These are phyloP conservation scores for Enteromius radiatus DNA, from an alignment of 2,797 vertebrate genomes.

Conservation along the genomic window DNA sequence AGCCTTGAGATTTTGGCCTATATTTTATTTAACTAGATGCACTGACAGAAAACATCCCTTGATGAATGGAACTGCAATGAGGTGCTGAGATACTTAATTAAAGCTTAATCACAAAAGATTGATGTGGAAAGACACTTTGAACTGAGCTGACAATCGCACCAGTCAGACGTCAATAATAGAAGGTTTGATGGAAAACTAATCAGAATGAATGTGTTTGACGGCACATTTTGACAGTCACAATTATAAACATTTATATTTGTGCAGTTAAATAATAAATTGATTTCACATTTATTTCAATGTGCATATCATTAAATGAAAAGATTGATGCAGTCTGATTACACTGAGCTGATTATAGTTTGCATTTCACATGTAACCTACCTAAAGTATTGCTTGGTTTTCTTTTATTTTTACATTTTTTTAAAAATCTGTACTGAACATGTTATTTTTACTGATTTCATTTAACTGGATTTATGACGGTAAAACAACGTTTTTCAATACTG, in stretches of 20 bases:
- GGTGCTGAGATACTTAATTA: neutral
- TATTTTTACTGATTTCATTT: neutral
- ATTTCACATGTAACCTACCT: neutral
- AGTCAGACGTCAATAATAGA: neutral
- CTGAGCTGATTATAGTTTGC: neutral
- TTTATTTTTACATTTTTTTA: neutral
- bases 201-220: neutral
- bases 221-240: neutral
- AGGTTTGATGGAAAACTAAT: neutral
- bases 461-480: neutral
- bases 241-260: conserved; percentile 17
- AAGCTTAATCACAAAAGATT: conserved; percentile 13
- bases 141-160: conserved; percentile 9
- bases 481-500: neutral
- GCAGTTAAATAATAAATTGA: neutral
- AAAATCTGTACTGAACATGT: neutral
- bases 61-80: neutral
- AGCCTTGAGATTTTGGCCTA: neutral
- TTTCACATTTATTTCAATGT: neutral
- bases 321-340: no score
- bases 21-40: neutral
- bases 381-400: neutral
- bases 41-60: conserved; percentile 9
- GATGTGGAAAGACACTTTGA: conserved; percentile 17
- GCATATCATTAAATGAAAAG: neutral